Base-by-base conservation (phyloP, 2,113 vertebrate genomes). In the Coturnix japonica region DNA sequence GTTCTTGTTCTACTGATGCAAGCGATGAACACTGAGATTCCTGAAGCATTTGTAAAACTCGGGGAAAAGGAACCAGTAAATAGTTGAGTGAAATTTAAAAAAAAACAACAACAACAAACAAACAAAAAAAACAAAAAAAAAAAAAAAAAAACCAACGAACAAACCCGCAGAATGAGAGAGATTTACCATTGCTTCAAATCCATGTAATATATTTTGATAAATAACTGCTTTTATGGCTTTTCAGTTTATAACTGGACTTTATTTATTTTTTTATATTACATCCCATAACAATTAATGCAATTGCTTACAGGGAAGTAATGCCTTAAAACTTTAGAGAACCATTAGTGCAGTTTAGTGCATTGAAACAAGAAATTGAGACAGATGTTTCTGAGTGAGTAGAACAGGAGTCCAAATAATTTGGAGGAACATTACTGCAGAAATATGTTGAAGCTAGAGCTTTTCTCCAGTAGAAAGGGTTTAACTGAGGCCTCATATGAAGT, bases 51-150 rank as follows among this genome's bases (percentile, higher is more conserved):
- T 91, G 56, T 91, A 53, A 89, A 83, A 51, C 69, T 60, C 3
- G 37, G 63, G 37, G 79, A 81, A 91, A 94, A 85, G 33, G 28
- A 91, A 76, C 88, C 9, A 37, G 25, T 67, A 91, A 83, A 75
- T 67, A 76, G 46, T 63, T 85, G 35, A 44, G 28, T 31, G 26
- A n/a, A 43, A 43, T n/a, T 8, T 9, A 9, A 30, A 31, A 37
- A 54, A n/a, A n/a, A 56, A 30, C 28, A 49, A 47, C 30, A 59
- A 22, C 12, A 30, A 33, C 39, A n/a, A n/a, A n/a, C n/a, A 53
- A 49, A 47, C 25, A 59, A 22, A 10, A 30, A 33, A 21, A 35
- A 30, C 3, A 9, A 28, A 30, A 35, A 54, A 31, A 54, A 56
- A 18, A 54, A 37, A 47, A 33, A 60, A 19, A 16, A 31, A 33